Percentiles rank a stretch among this genome's conserved stretches.
phyloP scores from a whole-genome alignment of 2,113 vertebrate genomes.

The Aleadryas rufinucha region DNA sequence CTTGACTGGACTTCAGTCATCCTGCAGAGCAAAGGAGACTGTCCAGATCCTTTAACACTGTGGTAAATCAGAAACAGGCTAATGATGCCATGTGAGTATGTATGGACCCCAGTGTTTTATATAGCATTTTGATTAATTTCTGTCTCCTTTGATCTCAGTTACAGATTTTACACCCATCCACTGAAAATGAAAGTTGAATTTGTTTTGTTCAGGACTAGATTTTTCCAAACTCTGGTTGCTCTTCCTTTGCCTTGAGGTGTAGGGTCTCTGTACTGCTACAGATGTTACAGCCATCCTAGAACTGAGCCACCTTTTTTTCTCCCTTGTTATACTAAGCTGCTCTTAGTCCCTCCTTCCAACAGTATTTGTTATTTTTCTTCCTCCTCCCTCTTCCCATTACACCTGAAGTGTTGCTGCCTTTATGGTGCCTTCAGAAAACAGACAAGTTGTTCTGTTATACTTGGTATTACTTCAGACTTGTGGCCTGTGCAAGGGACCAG shows the following conservation, averaged over 20 bases:
- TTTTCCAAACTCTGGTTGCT: background rate
- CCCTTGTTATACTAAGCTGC: background rate
- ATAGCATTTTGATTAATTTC: background rate
- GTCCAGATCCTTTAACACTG: background rate
- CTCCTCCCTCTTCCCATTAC: background rate
- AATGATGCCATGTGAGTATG: constrained; percentile 7
- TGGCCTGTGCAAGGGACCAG: background rate
- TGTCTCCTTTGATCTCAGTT: background rate
- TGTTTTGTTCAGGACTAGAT: background rate
- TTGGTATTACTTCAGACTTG: background rate
- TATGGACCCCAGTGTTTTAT: background rate
- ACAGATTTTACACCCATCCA: background rate
- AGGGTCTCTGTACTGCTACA: background rate
- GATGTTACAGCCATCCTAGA: background rate
- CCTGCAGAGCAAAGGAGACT: background rate
- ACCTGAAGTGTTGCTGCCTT: background rate
- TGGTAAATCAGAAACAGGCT: constrained; percentile 32
- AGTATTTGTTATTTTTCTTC: background rate
- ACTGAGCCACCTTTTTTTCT: constrained; percentile 5
- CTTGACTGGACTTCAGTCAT: background rate
- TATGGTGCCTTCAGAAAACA: background rate
- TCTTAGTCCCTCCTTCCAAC: background rate
- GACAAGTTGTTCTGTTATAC: background rate
- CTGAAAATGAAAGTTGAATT: background rate
- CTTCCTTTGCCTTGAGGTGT: background rate